Base-by-base conservation (phyloP, 1,140 invertebrate genomes). In the Polyergus mexicanus region DNA sequence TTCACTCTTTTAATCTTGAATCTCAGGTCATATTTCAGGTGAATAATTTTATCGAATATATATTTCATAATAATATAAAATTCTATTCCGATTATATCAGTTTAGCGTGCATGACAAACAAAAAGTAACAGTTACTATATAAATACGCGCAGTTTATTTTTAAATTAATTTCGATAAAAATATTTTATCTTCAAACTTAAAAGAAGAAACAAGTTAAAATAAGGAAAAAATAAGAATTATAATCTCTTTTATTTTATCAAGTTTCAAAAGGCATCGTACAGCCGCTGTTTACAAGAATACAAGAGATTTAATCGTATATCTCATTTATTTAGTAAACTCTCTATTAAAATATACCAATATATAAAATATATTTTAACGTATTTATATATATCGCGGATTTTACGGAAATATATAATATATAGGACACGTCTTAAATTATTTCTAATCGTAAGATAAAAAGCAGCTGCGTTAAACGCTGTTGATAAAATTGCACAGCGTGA, bases 371-470 rank as follows among this genome's bases (percentile, higher is more conserved):
- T 22, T 66, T 38, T 22, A 68, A 66, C 28, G 35, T 2, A 3
- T 22, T 32, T 4, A 3, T 2, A 3, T 22, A n/a, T 1, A 3
- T 22, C 22, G 32, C 28, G n/a, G n/a, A 56, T 38, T 44, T 28
- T 41, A 13, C 8, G 41, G 13, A 28, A 41, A 76, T 10, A n/a
- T 35, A 13, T 25, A 25, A 8, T 13, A 10, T 68, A n/a, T 11
- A 6, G 7, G n/a, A 28, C 19, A 32, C 22, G 28, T 68, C n/a
- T 47, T 78, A 66, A 35, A 66, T 78, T 78, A 66, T 78, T n/a
- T 69, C n/a, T 35, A 68, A 78, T n/a, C 16, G 6, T 80, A 80
- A 68, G 63, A 80, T 38, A 35, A 51, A 51, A 68, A 68, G 41
- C 16, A 54, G 47, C 54, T 68, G 62, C 13, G 44, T 66, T 47